Evolutionary conservation across 1,140 invertebrate species (phyloP).

Genomic region (Drosophila mayri): DNA sequence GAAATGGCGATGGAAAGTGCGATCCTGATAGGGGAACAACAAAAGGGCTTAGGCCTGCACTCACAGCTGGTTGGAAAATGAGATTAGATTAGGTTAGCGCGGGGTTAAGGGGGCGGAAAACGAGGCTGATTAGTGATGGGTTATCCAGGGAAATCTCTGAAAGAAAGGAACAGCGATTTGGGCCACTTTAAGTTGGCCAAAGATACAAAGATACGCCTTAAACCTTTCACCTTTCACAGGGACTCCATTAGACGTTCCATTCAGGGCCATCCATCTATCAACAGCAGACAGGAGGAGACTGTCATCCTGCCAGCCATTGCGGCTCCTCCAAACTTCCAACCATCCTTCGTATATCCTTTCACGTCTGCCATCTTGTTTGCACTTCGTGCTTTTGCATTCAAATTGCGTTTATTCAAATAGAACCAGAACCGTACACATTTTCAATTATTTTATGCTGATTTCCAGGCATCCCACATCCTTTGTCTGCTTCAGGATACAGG

Average conservation of each 20-base stretch:
- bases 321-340: conserved; percentile 5
- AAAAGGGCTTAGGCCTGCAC: conserved; percentile 56
- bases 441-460: conserved; percentile 83
- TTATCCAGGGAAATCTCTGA: background rate
- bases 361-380: conserved; percentile 72
- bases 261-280: conserved; percentile 65
- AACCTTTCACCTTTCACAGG: conserved; percentile 7
- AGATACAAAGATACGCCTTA: conserved; percentile 5
- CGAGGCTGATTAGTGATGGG: conserved; percentile 30
- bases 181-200: conserved; percentile 23
- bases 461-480: conserved; percentile 65
- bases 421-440: conserved; percentile 74
- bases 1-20: conserved; percentile 13
- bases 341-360: conserved; percentile 37
- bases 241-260: conserved; percentile 45
- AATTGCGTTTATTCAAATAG: conserved; percentile 83
- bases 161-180: conserved; percentile 6
- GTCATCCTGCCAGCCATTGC: conserved; percentile 9
- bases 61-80: conserved; percentile 68
- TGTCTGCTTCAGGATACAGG: conserved; percentile 47
- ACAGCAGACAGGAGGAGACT: conserved; percentile 46
- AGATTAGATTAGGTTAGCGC: conserved; percentile 60
- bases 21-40: conserved; percentile 38
- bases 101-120: conserved; percentile 30
- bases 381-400: conserved; percentile 83